Conservation (phyloP, 2,797 vertebrate species). For the Enteromius afrohamiltoni region DNA sequence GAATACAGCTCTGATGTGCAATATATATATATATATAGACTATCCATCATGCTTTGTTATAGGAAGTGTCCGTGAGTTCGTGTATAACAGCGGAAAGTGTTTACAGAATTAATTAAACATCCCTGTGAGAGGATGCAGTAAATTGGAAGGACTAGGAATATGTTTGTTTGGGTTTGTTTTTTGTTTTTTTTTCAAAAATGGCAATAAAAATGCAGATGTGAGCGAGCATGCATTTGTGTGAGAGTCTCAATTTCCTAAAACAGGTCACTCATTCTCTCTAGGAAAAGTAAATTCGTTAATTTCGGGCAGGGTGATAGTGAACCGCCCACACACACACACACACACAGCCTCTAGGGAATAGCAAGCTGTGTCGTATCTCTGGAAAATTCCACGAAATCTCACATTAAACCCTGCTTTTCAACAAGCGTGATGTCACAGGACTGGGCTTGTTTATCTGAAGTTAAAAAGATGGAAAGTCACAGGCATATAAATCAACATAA, state of each 20-base stretch:
- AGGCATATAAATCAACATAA: not conserved
- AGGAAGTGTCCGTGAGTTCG: not conserved
- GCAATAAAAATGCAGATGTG: not conserved
- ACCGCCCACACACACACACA: slow-evolving; percentile 2
- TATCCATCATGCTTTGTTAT: not conserved
- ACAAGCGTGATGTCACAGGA: slow-evolving; percentile 4
- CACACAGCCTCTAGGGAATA: not conserved
- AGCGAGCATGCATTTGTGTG: not conserved
- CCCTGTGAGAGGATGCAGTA: not conserved
- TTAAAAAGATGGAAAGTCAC: not conserved
- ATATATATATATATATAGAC: not conserved
- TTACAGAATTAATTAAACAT: slow-evolving; percentile 29
- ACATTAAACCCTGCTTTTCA: slow-evolving; percentile 20
- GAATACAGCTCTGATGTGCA: not conserved
- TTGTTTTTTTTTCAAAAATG: not conserved
- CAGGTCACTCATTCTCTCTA: not conserved
- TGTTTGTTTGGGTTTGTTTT: not conserved
- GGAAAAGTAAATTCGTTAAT: slow-evolving; percentile 23
- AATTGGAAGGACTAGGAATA: slow-evolving; percentile 1
- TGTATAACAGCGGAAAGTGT: not conserved
- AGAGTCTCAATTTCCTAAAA: slow-evolving; percentile 16
- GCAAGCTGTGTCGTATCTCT: not conserved
- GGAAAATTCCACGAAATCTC: slow-evolving; percentile 40
- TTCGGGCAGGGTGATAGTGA: slow-evolving; percentile 16
- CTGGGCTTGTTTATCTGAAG: not conserved